phyloP scores from a whole-genome alignment of 2,113 vertebrate genomes.

The Mobula hypostoma region DNA sequence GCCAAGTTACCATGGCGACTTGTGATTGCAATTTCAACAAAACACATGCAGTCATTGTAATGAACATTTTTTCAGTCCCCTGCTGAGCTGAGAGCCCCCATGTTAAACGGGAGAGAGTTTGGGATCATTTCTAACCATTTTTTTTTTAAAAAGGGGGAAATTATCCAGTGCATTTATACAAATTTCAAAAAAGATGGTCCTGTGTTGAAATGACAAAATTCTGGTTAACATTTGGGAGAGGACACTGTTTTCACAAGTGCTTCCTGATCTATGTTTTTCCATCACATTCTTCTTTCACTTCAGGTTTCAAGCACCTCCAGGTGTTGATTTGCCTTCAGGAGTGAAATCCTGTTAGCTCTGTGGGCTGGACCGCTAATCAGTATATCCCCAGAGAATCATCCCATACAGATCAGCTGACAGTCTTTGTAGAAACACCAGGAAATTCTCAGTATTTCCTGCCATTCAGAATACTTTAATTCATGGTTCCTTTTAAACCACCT shows the following conservation, averaged over 20 bases:
- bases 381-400: neutral
- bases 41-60: neutral
- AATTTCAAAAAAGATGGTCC: neutral
- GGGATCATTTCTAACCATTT: neutral
- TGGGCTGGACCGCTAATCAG: neutral
- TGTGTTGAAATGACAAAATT: neutral
- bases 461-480: neutral
- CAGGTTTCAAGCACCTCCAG: no score
- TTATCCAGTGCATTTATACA: neutral
- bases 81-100: neutral
- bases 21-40: neutral
- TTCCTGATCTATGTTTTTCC: no score
- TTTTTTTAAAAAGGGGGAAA: neutral
- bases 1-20: neutral
- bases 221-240: neutral
- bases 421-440: no score
- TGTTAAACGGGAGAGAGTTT: neutral
- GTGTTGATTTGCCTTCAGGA: no score
- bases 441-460: neutral
- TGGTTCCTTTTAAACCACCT: neutral
- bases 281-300: no score
- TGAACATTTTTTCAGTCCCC: neutral
- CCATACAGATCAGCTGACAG: neutral
- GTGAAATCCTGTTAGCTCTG: neutral
- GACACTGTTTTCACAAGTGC: no score